These are phyloP conservation scores for Platycnemis pennipes DNA, from an alignment of 2,888 invertebrate species.

Conservation along the genomic window DNA sequence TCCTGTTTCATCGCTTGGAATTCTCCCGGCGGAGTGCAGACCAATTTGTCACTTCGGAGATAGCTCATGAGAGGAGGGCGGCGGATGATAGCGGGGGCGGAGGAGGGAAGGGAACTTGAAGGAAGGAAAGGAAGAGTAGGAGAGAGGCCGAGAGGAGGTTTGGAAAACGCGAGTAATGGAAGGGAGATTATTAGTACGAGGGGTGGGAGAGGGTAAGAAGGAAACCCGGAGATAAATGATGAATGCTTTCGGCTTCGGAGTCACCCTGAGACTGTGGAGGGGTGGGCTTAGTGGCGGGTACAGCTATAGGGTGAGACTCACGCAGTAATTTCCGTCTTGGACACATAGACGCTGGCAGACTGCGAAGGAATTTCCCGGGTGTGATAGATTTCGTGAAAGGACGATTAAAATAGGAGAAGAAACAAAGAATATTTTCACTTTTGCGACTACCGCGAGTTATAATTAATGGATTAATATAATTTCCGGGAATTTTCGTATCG, in stretches of 20 bases:
- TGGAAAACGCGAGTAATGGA: not conserved
- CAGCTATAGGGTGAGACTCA: too few relatives aligned
- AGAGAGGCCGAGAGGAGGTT: not conserved
- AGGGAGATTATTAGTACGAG: too few relatives aligned
- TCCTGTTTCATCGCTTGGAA: slow-evolving; percentile 28
- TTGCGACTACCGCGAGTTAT: too few relatives aligned
- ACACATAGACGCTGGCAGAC: slow-evolving; percentile 28
- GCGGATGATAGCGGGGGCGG: too few relatives aligned
- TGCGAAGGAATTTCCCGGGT: slow-evolving; percentile 35
- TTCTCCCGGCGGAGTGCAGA: slow-evolving; percentile 47
- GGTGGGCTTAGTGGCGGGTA: too few relatives aligned
- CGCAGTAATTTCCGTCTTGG: slow-evolving; percentile 7
- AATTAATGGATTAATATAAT: too few relatives aligned
- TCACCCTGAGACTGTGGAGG: not conserved
- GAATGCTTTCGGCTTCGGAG: slow-evolving; percentile 41
- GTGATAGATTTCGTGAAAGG: too few relatives aligned
- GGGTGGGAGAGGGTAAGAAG: not conserved
- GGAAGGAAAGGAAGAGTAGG: not conserved
- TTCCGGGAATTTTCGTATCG: too few relatives aligned
- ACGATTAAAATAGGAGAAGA: too few relatives aligned
- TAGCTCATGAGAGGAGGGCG: not conserved
- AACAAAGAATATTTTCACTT: too few relatives aligned
- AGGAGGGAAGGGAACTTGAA: not conserved
- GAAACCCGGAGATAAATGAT: slow-evolving; percentile 21
- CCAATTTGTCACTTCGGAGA: slow-evolving; percentile 46